These are phyloP conservation scores for Accipiter virgatus DNA, from an alignment of 2,113 vertebrate genomes.

Conservation along the genomic window DNA sequence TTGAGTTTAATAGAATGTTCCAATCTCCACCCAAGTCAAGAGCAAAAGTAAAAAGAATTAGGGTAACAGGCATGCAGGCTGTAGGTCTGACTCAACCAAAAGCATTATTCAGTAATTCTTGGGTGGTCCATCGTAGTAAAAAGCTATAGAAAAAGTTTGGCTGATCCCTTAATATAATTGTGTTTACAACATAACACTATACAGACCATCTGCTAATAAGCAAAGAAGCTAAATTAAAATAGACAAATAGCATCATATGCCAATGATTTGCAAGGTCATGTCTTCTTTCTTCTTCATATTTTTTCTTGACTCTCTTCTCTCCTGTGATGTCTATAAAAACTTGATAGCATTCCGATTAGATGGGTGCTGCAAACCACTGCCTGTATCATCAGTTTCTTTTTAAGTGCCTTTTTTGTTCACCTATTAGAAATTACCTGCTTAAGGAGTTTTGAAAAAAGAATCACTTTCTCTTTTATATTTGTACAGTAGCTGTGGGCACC, in stretches of 20 bases:
- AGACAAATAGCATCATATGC: not conserved
- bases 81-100: not conserved
- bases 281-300: not conserved
- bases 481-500: not conserved
- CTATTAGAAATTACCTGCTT: not conserved
- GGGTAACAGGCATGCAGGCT: not conserved
- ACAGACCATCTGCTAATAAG: not conserved
- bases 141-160: not conserved
- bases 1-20: not conserved
- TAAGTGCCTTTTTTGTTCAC: not conserved
- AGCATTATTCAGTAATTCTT: not conserved
- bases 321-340: not conserved
- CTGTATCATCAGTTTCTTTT: not conserved
- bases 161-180: not conserved
- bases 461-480: not conserved
- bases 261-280: not conserved
- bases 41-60: not conserved
- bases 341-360: not conserved
- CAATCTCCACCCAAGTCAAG: not conserved
- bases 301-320: not conserved
- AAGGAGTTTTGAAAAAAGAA: not conserved
- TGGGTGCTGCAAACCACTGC: not conserved
- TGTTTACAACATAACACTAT: not conserved
- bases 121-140: not conserved
- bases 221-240: not conserved